These are phyloP conservation scores for Podargus strigoides DNA, from an alignment of 2,797 vertebrate genomes.

Conservation along the genomic window DNA sequence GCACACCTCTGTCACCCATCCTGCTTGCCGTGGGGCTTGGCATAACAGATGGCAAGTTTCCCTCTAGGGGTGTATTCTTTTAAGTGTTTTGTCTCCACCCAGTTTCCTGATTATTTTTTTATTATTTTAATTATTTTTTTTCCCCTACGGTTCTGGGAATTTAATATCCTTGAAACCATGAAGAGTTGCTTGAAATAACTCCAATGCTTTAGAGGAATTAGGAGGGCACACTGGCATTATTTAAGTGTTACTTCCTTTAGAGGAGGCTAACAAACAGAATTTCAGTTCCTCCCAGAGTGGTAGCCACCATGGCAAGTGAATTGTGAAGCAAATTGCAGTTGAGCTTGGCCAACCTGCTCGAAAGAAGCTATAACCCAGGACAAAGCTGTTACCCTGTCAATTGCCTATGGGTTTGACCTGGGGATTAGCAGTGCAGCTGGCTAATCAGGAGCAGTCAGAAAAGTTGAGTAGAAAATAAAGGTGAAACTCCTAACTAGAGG, in stretches of 20 bases:
- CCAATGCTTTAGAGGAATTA: not conserved
- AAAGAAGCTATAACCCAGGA: not conserved
- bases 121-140: not conserved
- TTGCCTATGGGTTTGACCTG: not conserved
- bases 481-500: not conserved
- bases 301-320: not conserved
- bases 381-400: not conserved
- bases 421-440: not conserved
- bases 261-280: not conserved
- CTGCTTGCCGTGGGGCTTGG: not conserved
- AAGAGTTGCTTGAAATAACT: not conserved
- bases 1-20: not conserved
- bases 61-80: not conserved
- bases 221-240: not conserved
- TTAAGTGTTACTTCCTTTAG: not conserved
- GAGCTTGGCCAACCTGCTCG: not conserved
- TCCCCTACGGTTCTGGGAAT: not conserved
- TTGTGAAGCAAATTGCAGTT: not conserved
- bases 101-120: no score
- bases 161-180: not conserved
- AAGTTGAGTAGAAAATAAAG: not conserved
- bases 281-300: not conserved
- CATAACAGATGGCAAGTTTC: not conserved
- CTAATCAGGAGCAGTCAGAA: not conserved
- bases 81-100: not conserved